phyloP scores from a whole-genome alignment of 2,888 invertebrate species.

The Drosophila cracens region DNA sequence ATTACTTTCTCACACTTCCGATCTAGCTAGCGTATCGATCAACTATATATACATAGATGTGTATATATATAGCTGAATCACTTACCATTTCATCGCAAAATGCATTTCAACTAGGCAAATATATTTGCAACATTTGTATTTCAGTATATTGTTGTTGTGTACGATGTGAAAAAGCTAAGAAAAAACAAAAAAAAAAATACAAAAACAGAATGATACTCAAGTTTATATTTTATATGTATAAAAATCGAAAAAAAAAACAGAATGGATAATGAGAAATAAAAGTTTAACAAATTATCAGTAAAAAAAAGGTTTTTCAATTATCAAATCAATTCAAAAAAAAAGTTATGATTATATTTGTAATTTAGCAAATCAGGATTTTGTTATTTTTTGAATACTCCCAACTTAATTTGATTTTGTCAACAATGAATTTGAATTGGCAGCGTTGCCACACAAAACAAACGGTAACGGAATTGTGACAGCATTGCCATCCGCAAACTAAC shows the following conservation, averaged over 20 bases:
- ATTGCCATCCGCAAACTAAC: conserved; percentile 28
- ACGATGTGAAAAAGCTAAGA: conserved; percentile 21
- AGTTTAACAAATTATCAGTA: conserved; percentile 52
- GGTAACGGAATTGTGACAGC: conserved; percentile 33
- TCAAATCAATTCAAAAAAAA: not conserved
- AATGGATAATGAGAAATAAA: conserved; percentile 67
- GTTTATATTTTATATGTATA: conserved; percentile 56
- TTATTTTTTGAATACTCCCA: conserved; percentile 10
- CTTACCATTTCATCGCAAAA: conserved; percentile 47
- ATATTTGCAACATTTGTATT: conserved; percentile 40
- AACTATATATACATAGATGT: conserved; percentile 20
- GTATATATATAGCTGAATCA: conserved; percentile 20
- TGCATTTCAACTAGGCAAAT: conserved; percentile 72
- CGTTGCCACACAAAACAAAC: conserved; percentile 37
- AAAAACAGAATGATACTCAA: conserved; percentile 69
- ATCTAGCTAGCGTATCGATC: conserved; percentile 45
- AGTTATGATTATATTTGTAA: not conserved
- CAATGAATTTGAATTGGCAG: conserved; percentile 26
- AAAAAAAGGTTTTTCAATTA: not conserved
- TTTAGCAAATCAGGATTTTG: not conserved
- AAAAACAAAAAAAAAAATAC: conserved; percentile 26
- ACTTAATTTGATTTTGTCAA: not conserved
- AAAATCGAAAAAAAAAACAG: conserved; percentile 19
- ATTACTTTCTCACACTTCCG: conserved; percentile 32
- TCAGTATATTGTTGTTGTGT: conserved; percentile 65